Evolutionary conservation across 2,797 vertebrate genomes (phyloP).

Genomic region (Rhodeus uyekii): DNA sequence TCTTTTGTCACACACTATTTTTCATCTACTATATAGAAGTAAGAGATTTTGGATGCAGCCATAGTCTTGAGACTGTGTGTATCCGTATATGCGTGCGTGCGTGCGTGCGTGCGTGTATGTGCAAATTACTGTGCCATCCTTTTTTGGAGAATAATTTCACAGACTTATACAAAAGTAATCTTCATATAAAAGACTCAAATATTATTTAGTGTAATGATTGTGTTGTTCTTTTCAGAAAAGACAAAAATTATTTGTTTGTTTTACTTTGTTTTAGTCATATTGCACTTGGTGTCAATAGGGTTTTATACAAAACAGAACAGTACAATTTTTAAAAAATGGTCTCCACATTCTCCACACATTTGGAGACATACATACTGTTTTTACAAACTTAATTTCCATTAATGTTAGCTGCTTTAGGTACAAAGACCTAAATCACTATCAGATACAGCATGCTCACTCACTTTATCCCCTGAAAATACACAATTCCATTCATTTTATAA

Average conservation of each 20-base stretch:
- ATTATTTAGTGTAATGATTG: too few species aligned
- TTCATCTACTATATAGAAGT: not conserved
- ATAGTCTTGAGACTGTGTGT: not conserved
- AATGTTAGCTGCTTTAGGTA: not conserved
- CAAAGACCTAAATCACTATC: not conserved
- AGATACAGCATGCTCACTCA: not conserved
- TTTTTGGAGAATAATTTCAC: not conserved
- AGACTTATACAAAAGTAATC: too few species aligned
- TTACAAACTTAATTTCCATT: not conserved
- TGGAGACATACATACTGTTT: too few species aligned
- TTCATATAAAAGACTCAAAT: too few species aligned
- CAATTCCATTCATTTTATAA: constrained; percentile 2
- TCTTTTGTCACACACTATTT: not conserved
- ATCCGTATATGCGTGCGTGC: not conserved
- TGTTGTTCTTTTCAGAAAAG: too few species aligned
- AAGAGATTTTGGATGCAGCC: not conserved
- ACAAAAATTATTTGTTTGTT: too few species aligned
- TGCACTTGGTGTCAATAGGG: too few species aligned
- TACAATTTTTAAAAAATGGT: too few species aligned
- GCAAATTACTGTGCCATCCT: not conserved
- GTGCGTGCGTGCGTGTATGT: not conserved
- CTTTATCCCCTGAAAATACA: not conserved
- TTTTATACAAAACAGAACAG: too few species aligned
- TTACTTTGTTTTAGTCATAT: too few species aligned
- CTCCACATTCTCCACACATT: too few species aligned